Conservation (phyloP, 1,140 invertebrate genomes). For the Trichonephila inaurata region DNA sequence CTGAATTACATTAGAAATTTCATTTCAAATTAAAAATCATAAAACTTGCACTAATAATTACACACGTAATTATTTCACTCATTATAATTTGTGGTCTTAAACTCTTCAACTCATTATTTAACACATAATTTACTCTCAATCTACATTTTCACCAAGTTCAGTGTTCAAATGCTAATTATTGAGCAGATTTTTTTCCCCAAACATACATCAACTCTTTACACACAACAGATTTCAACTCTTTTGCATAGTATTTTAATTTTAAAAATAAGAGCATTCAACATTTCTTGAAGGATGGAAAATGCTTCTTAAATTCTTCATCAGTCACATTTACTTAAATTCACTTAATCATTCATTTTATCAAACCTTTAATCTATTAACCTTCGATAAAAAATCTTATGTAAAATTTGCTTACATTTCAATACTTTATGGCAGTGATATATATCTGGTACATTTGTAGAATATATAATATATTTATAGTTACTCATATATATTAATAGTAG, state of each 20-base stretch:
- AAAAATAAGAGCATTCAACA: too few relatives aligned
- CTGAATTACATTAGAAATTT: too few relatives aligned
- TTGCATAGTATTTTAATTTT: too few relatives aligned
- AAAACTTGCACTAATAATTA: not conserved
- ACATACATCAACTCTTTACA: too few relatives aligned
- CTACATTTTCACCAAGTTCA: not conserved
- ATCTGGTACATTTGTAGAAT: constrained; percentile 51
- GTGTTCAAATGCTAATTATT: not conserved
- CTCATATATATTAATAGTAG: not conserved
- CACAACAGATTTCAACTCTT: too few relatives aligned
- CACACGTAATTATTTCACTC: not conserved
- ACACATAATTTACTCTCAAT: not conserved
- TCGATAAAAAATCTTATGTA: constrained; percentile 42
- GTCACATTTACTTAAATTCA: too few relatives aligned
- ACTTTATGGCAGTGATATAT: constrained; percentile 60
- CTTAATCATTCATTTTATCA: too few relatives aligned
- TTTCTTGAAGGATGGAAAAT: too few relatives aligned
- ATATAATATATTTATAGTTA: constrained; percentile 40
- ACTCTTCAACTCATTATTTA: not conserved
- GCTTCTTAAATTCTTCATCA: too few relatives aligned
- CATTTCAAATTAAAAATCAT: too few relatives aligned
- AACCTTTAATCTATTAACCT: not conserved
- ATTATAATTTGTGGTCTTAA: not conserved
- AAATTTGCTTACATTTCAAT: constrained; percentile 38
- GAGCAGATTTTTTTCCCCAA: not conserved